Percentiles rank a stretch among this genome's conserved stretches.
Evolutionary conservation across 37 sponge, comb jelly and placozoan genomes (phyloP).

Genomic region (Spongilla lacustris): DNA sequence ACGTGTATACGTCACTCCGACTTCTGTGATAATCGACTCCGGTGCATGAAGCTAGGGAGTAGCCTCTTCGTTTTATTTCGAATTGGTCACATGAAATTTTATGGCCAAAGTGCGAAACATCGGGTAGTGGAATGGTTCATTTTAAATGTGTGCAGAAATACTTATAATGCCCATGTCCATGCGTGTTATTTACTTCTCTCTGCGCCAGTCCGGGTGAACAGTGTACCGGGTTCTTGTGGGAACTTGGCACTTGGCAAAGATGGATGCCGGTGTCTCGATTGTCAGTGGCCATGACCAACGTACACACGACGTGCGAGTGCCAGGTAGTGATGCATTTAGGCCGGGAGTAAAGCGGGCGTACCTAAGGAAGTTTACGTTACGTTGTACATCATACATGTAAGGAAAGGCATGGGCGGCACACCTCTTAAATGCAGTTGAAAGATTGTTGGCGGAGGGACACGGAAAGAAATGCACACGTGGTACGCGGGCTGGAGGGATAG

Average conservation of each 20-base stretch:
- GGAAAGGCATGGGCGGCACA: neutral
- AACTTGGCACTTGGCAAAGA: constrained; percentile 18
- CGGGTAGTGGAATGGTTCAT: too few relatives aligned
- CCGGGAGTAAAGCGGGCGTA: neutral
- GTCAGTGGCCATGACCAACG: neutral
- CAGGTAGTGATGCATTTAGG: neutral
- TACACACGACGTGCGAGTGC: neutral
- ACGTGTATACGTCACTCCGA: too few relatives aligned
- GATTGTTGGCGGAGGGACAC: constrained; percentile 34
- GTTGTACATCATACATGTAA: neutral
- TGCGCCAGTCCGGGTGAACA: constrained; percentile 47
- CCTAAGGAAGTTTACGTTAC: constrained; percentile 3
- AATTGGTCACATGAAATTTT: too few relatives aligned
- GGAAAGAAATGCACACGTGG: constrained; percentile 5
- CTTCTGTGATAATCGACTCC: too few relatives aligned
- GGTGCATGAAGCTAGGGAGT: too few relatives aligned
- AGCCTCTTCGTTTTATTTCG: too few relatives aligned
- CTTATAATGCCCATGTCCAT: too few relatives aligned
- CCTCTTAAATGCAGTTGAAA: constrained; percentile 20
- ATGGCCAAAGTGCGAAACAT: too few relatives aligned
- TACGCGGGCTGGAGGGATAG: neutral
- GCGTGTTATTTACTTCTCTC: constrained; percentile 5
- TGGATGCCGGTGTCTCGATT: neutral
- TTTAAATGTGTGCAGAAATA: too few relatives aligned
- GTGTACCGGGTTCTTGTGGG: constrained; percentile 13